Percentiles rank a stretch among this genome's conserved stretches.
Conservation (phyloP, 2,888 invertebrate genomes). For the Alloplasta piceator region DNA sequence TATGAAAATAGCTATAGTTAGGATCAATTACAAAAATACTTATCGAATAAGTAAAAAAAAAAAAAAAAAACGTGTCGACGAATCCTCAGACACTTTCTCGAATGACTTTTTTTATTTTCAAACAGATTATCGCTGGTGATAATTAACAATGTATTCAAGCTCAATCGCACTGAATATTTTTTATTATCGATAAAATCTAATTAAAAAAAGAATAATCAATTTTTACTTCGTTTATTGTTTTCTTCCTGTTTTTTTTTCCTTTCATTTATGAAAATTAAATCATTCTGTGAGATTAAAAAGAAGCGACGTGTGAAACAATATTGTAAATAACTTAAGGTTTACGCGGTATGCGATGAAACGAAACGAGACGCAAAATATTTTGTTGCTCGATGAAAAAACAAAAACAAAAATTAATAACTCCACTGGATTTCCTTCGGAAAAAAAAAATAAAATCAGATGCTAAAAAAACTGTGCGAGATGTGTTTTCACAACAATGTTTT, state of each 20-base stretch:
- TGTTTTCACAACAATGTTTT: no score
- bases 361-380: slow-evolving; percentile 34
- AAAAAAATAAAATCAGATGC: no score
- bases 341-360: slow-evolving; percentile 50
- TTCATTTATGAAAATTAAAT: slow-evolving; percentile 38
- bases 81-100: background rate
- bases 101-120: slow-evolving; percentile 52
- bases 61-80: background rate
- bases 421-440: background rate
- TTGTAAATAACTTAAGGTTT: slow-evolving; percentile 58
- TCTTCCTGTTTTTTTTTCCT: slow-evolving; percentile 1
- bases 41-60: slow-evolving; percentile 44
- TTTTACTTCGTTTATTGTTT: slow-evolving; percentile 1
- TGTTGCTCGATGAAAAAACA: slow-evolving; percentile 28
- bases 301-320: slow-evolving; percentile 45
- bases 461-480: no score
- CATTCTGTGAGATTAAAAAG: slow-evolving; percentile 41
- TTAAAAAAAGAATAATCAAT: slow-evolving; percentile 50
- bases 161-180: slow-evolving; percentile 47
- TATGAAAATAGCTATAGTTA: slow-evolving; percentile 28
- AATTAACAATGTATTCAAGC: slow-evolving; percentile 59
- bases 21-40: slow-evolving; percentile 17
- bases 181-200: slow-evolving; percentile 48
- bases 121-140: slow-evolving; percentile 49
- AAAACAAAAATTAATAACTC: slow-evolving; percentile 13